Evolutionary conservation across 2,888 invertebrate species (phyloP).

Genomic region (Mythimna impura): DNA sequence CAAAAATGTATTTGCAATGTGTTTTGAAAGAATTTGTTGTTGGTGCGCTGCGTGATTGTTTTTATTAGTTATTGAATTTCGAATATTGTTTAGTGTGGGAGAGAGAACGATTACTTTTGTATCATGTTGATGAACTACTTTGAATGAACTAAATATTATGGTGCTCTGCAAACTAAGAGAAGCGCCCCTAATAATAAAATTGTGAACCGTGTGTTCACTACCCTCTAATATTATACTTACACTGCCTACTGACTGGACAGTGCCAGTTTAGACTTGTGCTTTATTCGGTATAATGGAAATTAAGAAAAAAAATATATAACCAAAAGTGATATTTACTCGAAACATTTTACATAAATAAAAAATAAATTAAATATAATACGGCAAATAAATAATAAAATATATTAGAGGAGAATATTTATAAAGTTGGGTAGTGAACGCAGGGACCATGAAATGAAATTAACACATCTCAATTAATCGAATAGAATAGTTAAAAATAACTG

Average conservation of each 20-base stretch:
- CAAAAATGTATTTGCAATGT: slow-evolving; percentile 86
- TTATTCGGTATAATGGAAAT: slow-evolving; percentile 49
- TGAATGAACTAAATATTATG: slow-evolving; percentile 47
- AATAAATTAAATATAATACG: slow-evolving; percentile 39
- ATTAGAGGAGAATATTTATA: slow-evolving; percentile 57
- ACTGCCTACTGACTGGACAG: slow-evolving; percentile 51
- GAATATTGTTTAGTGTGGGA: slow-evolving; percentile 63
- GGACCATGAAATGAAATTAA: slow-evolving; percentile 33
- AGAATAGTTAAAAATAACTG: slow-evolving; percentile 49
- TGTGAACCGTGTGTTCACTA: slow-evolving; percentile 47
- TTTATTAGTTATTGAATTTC: slow-evolving; percentile 73
- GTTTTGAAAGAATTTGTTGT: slow-evolving; percentile 74
- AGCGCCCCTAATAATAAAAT: slow-evolving; percentile 29
- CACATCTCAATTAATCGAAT: slow-evolving; percentile 53
- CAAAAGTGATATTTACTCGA: slow-evolving; percentile 55
- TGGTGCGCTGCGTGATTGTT: slow-evolving; percentile 76
- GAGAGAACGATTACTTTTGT: slow-evolving; percentile 59
- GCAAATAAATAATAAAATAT: slow-evolving; percentile 46
- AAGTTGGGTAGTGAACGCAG: slow-evolving; percentile 46
- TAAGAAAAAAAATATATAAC: slow-evolving; percentile 39
- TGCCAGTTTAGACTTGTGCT: slow-evolving; percentile 53
- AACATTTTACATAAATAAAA: slow-evolving; percentile 50
- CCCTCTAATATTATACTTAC: slow-evolving; percentile 28
- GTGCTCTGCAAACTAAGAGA: slow-evolving; percentile 55
- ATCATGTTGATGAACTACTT: slow-evolving; percentile 55